A percentile compares a stretch with the other conserved stretches of the same genome.
These are phyloP conservation scores for Plusia festucae DNA, from an alignment of 2,888 invertebrate genomes.

Conservation along the genomic window DNA sequence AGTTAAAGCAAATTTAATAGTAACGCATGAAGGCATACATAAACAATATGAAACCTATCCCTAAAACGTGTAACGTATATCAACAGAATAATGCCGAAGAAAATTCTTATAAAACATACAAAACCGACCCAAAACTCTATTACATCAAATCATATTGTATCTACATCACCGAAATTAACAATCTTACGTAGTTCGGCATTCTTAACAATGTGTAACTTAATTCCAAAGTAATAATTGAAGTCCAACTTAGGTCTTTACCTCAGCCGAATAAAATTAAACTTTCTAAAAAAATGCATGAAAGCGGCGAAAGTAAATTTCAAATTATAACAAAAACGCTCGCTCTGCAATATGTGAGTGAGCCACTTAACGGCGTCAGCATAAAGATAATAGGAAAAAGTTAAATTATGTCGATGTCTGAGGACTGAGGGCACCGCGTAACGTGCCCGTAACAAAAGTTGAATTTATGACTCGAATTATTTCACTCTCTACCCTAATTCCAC, in stretches of 20 bases:
- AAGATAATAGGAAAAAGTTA: constrained; percentile 90
- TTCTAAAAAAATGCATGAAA: constrained; percentile 58
- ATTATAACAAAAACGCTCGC: constrained; percentile 75
- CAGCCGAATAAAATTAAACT: constrained; percentile 55
- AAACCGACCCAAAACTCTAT: constrained; percentile 18
- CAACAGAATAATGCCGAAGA: constrained; percentile 21
- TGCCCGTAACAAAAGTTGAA: constrained; percentile 86
- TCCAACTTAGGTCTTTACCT: constrained; percentile 47
- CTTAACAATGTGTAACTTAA: constrained; percentile 51
- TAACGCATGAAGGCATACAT: neutral
- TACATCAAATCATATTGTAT: constrained; percentile 15
- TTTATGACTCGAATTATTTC: constrained; percentile 87
- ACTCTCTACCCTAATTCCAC: constrained; percentile 81
- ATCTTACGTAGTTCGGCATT: constrained; percentile 35
- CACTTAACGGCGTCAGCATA: constrained; percentile 85
- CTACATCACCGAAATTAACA: constrained; percentile 25
- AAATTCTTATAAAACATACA: constrained; percentile 26
- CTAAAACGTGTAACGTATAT: constrained; percentile 37
- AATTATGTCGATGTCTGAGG: constrained; percentile 86
- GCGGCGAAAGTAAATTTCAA: constrained; percentile 58
- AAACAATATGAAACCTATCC: constrained; percentile 11
- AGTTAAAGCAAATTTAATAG: neutral
- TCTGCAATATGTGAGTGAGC: constrained; percentile 80
- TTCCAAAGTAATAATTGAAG: constrained; percentile 56
- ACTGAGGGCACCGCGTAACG: constrained; percentile 66